These are phyloP conservation scores for Prinia subflava DNA, from an alignment of 2,113 vertebrate genomes.

Conservation along the genomic window DNA sequence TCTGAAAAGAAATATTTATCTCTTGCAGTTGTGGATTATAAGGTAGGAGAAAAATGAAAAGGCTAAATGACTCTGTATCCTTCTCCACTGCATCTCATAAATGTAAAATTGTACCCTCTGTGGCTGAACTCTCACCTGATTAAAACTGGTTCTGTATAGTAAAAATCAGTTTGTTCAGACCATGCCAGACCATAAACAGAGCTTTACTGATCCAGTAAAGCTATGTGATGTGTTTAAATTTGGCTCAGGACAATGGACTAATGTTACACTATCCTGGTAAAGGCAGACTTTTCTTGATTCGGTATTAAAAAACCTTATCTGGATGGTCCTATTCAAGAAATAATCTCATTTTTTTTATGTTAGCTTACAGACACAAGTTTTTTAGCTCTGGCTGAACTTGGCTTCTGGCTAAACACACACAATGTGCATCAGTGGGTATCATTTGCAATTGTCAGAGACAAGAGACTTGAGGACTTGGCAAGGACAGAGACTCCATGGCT, in stretches of 20 bases:
- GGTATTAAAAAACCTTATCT: not conserved
- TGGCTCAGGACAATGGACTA: not conserved
- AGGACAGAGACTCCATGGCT: not conserved
- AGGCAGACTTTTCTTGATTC: not conserved
- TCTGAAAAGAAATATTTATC: slow-evolving; percentile 28
- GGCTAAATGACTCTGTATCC: not conserved
- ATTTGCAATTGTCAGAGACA: not conserved
- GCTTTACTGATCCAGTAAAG: not conserved
- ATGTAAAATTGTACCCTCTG: not conserved
- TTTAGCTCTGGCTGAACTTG: not conserved
- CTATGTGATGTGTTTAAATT: not conserved
- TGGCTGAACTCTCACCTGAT: not conserved
- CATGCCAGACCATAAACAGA: not conserved
- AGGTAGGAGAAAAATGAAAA: not conserved
- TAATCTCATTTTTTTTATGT: not conserved
- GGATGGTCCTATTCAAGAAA: not conserved
- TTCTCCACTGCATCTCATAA: not conserved
- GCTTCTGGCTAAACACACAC: not conserved
- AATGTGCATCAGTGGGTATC: not conserved
- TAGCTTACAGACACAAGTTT: not conserved
- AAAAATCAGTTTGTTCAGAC: not conserved
- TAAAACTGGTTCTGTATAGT: not conserved
- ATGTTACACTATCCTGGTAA: not conserved
- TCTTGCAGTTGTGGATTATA: not conserved
- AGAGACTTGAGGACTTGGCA: not conserved